phyloP scores from a whole-genome alignment of 2,888 invertebrate genomes.

The Polydrusus cervinus region DNA sequence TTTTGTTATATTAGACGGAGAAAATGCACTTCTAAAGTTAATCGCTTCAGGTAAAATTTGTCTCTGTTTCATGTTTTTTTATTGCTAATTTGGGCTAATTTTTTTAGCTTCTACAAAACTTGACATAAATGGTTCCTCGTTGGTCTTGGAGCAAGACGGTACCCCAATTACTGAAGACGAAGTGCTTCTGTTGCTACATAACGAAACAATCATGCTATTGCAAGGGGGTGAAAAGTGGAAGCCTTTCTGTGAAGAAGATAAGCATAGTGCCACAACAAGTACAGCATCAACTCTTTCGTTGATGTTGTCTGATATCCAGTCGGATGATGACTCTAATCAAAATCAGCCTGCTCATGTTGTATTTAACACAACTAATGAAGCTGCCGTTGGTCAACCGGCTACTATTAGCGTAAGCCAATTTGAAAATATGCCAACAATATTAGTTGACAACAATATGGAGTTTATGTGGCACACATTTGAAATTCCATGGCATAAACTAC shows the following conservation, averaged over 20 bases:
- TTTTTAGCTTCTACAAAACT: slow-evolving; percentile 7
- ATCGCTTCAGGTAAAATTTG: not conserved
- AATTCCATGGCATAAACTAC: slow-evolving; percentile 2
- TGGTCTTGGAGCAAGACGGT: not conserved
- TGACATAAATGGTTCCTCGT: not conserved
- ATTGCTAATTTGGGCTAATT: not conserved
- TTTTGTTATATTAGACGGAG: not conserved
- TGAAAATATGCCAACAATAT: not conserved
- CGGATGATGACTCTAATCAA: not conserved
- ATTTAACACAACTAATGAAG: not conserved
- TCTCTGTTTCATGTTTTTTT: not conserved
- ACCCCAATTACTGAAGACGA: slow-evolving; percentile 1
- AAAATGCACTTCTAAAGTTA: not conserved
- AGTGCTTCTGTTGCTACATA: not conserved
- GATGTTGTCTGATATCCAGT: not conserved
- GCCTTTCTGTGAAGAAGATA: not conserved
- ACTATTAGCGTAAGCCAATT: not conserved
- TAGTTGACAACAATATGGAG: slow-evolving; percentile 11
- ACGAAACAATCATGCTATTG: slow-evolving; percentile 4
- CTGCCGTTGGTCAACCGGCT: not conserved
- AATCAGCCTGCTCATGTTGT: not conserved
- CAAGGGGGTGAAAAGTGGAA: not conserved
- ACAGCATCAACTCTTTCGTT: not conserved
- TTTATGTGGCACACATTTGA: slow-evolving; percentile 4
- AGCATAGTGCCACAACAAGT: not conserved